Percentiles rank a stretch among this genome's conserved stretches.
phyloP scores from a whole-genome alignment of 1,140 invertebrate species.

The Calycopis cecrops region DNA sequence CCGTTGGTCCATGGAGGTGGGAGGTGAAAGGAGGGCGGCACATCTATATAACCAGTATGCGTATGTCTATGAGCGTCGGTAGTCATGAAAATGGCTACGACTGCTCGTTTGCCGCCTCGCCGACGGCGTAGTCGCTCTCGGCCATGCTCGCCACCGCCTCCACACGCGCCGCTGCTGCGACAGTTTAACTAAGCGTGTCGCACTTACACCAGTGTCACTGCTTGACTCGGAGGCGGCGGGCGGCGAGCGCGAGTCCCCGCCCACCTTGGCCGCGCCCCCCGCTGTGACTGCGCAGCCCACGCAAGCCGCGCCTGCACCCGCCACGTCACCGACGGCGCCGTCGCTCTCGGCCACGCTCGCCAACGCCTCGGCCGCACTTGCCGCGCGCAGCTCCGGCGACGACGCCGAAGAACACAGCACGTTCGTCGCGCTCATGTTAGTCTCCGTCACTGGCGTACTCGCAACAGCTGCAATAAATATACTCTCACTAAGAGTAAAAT shows the following conservation, averaged over 20 bases:
- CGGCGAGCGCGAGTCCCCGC: constrained; percentile 13
- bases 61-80: too few relatives aligned
- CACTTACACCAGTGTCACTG: constrained; percentile 54
- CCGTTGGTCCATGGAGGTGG: too few relatives aligned
- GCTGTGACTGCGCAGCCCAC: constrained; percentile 10
- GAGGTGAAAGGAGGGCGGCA: too few relatives aligned
- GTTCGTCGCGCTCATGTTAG: constrained; percentile 19
- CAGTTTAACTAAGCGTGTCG: too few relatives aligned
- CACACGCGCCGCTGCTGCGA: constrained; percentile 41
- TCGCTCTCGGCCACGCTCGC: constrained; percentile 11
- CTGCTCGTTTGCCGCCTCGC: too few relatives aligned
- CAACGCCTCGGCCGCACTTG: constrained; percentile 12
- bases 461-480: constrained; percentile 37
- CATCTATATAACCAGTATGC: too few relatives aligned
- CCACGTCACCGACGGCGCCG: constrained; percentile 38
- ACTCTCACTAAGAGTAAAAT: constrained; percentile 1
- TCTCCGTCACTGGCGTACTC: constrained; percentile 40
- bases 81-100: too few relatives aligned
- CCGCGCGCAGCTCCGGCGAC: constrained; percentile 43
- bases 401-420: constrained; percentile 47
- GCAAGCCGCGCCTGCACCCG: constrained; percentile 26
- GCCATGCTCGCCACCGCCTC: constrained; percentile 12
- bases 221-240: constrained; percentile 49
- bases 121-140: constrained; percentile 10
- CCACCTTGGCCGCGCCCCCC: background rate